These are phyloP conservation scores for Creontiades dilutus DNA, from an alignment of 2,888 invertebrate genomes.

Conservation along the genomic window DNA sequence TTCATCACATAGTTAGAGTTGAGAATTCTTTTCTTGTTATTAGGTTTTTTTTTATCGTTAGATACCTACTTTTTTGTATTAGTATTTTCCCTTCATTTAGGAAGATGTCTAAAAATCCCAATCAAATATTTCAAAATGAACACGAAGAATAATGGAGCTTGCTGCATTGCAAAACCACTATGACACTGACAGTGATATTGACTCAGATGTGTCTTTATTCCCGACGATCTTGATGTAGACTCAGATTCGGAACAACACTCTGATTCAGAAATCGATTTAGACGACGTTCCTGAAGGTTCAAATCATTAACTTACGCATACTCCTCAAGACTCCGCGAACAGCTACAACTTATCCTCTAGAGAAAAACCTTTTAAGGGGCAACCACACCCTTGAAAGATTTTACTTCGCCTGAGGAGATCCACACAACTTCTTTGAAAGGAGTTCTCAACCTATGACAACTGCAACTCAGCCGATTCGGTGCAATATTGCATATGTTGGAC, in stretches of 20 bases:
- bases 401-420: too few species aligned
- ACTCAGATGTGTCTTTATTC: slow-evolving; percentile 1
- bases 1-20: too few species aligned
- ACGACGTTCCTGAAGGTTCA: too few species aligned
- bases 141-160: slow-evolving; percentile 13
- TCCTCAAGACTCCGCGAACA: background rate
- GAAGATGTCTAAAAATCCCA: background rate
- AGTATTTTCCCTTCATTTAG: too few species aligned
- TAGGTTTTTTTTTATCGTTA: too few species aligned
- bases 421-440: background rate
- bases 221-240: background rate
- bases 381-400: background rate
- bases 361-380: background rate
- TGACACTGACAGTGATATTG: slow-evolving; percentile 34
- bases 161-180: slow-evolving; percentile 35
- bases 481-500: background rate
- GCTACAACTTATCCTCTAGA: background rate
- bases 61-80: too few species aligned
- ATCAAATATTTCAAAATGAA: slow-evolving; percentile 36
- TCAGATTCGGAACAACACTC: background rate
- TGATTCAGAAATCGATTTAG: background rate
- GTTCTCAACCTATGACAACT: background rate
- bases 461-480: background rate
- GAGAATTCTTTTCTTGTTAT: too few species aligned
- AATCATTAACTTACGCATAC: too few species aligned